These are phyloP conservation scores for Takifugu flavidus DNA, from an alignment of 2,113 vertebrate genomes.

Conservation along the genomic window DNA sequence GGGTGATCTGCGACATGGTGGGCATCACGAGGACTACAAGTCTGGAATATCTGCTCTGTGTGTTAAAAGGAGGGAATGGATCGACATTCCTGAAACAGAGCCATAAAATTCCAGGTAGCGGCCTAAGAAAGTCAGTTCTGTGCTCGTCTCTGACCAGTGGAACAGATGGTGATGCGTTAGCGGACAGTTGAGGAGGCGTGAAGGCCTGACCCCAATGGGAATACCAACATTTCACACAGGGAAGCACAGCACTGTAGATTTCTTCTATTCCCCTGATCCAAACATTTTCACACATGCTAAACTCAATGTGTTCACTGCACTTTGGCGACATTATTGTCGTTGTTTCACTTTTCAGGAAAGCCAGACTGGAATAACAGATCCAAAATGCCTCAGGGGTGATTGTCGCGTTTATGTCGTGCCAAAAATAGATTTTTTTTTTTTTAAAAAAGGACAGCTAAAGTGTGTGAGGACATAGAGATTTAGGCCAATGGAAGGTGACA, in stretches of 20 bases:
- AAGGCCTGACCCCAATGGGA: neutral
- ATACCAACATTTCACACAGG: neutral
- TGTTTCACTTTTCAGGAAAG: too few relatives aligned
- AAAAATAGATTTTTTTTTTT: too few relatives aligned
- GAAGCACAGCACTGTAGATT: neutral
- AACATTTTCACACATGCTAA: neutral
- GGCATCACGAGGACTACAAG: too few relatives aligned
- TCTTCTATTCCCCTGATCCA: neutral
- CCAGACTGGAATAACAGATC: neutral
- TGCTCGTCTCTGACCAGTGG: neutral
- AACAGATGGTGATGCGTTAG: neutral
- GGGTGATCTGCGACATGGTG: too few relatives aligned
- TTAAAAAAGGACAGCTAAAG: slow-evolving; percentile 10
- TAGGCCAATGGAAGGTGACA: slow-evolving; percentile 23
- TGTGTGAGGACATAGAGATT: slow-evolving; percentile 8
- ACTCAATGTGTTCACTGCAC: neutral
- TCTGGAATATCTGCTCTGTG: too few relatives aligned
- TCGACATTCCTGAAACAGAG: too few relatives aligned
- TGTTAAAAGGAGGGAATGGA: too few relatives aligned
- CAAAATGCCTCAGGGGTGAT: neutral
- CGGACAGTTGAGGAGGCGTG: neutral
- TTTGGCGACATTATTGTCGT: neutral
- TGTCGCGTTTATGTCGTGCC: too few relatives aligned
- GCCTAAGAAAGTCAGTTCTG: neutral
- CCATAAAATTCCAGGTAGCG: neutral